Percentiles rank a stretch among this genome's conserved stretches.
These are phyloP conservation scores for Holothuria leucospilota DNA, from an alignment of 53 echinoderm and acorn worm genomes.

Conservation along the genomic window DNA sequence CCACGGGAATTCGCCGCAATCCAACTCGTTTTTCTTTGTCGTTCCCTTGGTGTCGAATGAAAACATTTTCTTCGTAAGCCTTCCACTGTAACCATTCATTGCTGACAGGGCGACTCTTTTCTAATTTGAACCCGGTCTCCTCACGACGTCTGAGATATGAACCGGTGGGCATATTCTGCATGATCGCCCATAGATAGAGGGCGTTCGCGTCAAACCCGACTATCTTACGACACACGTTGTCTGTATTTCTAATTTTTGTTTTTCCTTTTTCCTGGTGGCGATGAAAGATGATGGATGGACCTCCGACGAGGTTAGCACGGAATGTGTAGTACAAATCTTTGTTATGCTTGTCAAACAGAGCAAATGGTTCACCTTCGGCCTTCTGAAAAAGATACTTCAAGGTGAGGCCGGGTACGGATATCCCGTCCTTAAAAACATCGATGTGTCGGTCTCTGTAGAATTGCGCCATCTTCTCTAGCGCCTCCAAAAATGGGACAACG, in stretches of 20 bases:
- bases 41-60: constrained; percentile 52
- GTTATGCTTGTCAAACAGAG: background rate
- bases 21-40: constrained; percentile 8
- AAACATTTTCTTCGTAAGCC: background rate
- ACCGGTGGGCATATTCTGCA: constrained; percentile 46
- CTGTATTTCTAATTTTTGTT: background rate
- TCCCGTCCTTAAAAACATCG: background rate
- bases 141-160: constrained; percentile 28
- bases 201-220: background rate
- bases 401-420: constrained; percentile 12
- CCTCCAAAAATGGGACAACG: constrained; percentile 8
- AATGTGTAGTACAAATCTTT: constrained; percentile 55
- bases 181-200: constrained; percentile 1
- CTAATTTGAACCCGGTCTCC: background rate
- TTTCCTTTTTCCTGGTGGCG: constrained; percentile 13
- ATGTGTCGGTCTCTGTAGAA: background rate
- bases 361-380: background rate
- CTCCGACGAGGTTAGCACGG: constrained; percentile 39
- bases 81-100: constrained; percentile 12
- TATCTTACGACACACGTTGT: no score
- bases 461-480: constrained; percentile 45
- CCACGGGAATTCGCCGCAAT: no score
- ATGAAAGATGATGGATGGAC: background rate
- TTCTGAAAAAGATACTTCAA: constrained; percentile 47
- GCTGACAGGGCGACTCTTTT: background rate